Evolutionary conservation across 1,140 invertebrate species (phyloP).

Genomic region (Tetramorium parvispinum): DNA sequence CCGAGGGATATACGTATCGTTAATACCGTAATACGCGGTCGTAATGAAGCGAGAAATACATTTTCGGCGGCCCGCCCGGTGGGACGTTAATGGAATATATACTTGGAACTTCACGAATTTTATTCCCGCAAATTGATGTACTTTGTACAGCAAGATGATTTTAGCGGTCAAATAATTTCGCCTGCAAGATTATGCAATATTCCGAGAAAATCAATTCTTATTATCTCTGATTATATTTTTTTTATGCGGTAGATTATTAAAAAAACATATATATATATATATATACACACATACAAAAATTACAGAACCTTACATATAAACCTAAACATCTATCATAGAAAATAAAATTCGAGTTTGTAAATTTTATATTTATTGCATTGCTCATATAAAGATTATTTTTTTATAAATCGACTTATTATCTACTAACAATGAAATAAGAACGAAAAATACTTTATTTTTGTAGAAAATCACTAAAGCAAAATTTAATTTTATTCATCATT

Average conservation of each 20-base stretch:
- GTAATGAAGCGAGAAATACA: slow-evolving; percentile 73
- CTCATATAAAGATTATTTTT: neutral
- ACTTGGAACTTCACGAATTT: slow-evolving; percentile 44
- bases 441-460: neutral
- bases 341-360: neutral
- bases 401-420: neutral
- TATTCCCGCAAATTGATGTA: slow-evolving; percentile 61
- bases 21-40: slow-evolving; percentile 69
- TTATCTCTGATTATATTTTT: neutral
- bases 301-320: neutral
- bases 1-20: slow-evolving; percentile 60
- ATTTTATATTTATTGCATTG: neutral
- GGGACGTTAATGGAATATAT: slow-evolving; percentile 71
- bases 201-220: slow-evolving; percentile 41
- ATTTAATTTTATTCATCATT: neutral
- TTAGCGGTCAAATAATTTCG: slow-evolving; percentile 30
- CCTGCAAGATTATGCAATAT: slow-evolving; percentile 3
- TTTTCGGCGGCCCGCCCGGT: slow-evolving; percentile 69
- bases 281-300: neutral
- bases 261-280: neutral
- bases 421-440: neutral
- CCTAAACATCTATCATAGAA: neutral
- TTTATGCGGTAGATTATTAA: neutral
- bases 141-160: slow-evolving; percentile 36
- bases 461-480: neutral